phyloP scores from a whole-genome alignment of 1,140 invertebrate species.

The Episyrphus balteatus region DNA sequence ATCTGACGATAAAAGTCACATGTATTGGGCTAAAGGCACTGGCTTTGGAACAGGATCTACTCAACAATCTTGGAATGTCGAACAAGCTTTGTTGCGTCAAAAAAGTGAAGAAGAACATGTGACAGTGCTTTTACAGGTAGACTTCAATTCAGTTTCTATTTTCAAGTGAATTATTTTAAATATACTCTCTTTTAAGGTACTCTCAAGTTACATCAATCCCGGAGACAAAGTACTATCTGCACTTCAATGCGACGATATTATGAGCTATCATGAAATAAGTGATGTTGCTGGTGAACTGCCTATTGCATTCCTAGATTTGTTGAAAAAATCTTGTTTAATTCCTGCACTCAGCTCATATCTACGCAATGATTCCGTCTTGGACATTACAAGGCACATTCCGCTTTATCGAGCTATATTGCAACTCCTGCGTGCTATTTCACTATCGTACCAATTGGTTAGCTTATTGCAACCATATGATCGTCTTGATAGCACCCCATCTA shows the following conservation, averaged over 20 bases:
- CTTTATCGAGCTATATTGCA: conserved; percentile 76
- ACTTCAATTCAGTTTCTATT: neutral
- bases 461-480: conserved; percentile 50
- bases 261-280: conserved; percentile 25
- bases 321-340: conserved; percentile 72
- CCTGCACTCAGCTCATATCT: conserved; percentile 84
- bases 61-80: conserved; percentile 90
- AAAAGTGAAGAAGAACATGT: conserved; percentile 88
- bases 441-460: conserved; percentile 52
- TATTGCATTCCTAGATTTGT: conserved; percentile 57
- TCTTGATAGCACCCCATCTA: conserved; percentile 39
- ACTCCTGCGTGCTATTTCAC: conserved; percentile 66
- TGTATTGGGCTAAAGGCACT: conserved; percentile 91
- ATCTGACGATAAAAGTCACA: conserved; percentile 65
- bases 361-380: conserved; percentile 87
- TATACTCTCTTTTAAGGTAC: conserved; percentile 49
- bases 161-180: neutral
- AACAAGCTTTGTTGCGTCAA: conserved; percentile 79
- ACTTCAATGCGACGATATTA: conserved; percentile 33
- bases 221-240: conserved; percentile 47
- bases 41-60: conserved; percentile 94
- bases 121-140: conserved; percentile 60
- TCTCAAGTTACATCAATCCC: conserved; percentile 79
- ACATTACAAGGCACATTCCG: conserved; percentile 89
- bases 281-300: conserved; percentile 47